Conservation (phyloP, 1,140 invertebrate species). For the Macrobrachium rosenbergii region DNA sequence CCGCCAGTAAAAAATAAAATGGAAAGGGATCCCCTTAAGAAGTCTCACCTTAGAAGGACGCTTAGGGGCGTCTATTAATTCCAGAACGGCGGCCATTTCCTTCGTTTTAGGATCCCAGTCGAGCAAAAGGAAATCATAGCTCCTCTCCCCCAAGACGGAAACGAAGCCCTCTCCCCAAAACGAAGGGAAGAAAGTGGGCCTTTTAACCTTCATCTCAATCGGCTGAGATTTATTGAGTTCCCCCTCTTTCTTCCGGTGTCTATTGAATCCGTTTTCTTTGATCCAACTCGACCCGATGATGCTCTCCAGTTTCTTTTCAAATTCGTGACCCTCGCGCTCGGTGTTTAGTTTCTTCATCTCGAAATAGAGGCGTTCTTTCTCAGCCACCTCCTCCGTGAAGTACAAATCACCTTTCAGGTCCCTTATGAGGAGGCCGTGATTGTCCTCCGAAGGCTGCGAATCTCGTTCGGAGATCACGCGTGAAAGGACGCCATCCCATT, state of each 20-base stretch:
- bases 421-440: neutral
- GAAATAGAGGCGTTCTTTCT: conserved; percentile 50
- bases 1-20: neutral
- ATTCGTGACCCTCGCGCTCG: conserved; percentile 34
- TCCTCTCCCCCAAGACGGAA: conserved; percentile 17
- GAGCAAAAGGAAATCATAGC: conserved; percentile 46
- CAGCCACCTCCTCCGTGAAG: conserved; percentile 20
- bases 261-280: neutral
- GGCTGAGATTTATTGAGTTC: conserved; percentile 26
- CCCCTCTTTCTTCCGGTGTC: neutral
- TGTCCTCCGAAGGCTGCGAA: neutral
- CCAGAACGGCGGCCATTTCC: conserved; percentile 27
- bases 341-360: conserved; percentile 49
- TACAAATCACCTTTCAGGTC: neutral
- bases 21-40: neutral
- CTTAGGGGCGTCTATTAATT: neutral
- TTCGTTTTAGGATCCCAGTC: conserved; percentile 37
- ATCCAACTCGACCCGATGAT: conserved; percentile 47
- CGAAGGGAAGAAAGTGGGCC: conserved; percentile 43
- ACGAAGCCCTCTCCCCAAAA: conserved; percentile 36
- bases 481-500: no score
- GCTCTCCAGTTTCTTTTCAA: conserved; percentile 49
- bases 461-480: neutral
- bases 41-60: conserved; percentile 12
- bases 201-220: conserved; percentile 41